phyloP scores from a whole-genome alignment of 2,888 invertebrate genomes.

The Harpagoxenus sublaevis region DNA sequence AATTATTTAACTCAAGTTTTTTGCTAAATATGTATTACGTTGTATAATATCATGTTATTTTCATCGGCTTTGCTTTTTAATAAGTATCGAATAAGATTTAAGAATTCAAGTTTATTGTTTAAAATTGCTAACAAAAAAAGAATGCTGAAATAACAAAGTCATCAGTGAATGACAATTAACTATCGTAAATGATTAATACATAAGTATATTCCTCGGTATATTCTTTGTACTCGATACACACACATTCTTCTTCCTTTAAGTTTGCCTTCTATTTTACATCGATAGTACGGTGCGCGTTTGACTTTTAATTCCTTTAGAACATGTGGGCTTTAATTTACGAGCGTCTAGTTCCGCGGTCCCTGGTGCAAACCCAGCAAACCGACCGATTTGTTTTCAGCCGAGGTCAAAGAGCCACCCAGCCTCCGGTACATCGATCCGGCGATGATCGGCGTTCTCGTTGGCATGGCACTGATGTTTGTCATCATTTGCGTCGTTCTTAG shows the following conservation, averaged over 20 bases:
- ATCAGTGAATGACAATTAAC: not conserved
- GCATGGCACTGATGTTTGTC: conserved; percentile 97
- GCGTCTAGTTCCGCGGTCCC: conserved; percentile 45
- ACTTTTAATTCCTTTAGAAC: not conserved
- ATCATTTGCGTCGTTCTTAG: conserved; percentile 97
- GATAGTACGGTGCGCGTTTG: not conserved
- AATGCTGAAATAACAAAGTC: not conserved
- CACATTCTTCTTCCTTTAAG: not conserved
- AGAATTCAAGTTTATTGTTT: not conserved
- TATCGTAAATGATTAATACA: not conserved
- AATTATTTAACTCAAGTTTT: not conserved
- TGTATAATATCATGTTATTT: not conserved
- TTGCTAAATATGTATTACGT: not conserved
- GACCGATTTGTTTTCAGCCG: conserved; percentile 83
- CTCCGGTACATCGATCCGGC: conserved; percentile 93
- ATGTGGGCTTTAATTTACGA: conserved; percentile 46
- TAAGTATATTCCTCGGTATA: too few species aligned
- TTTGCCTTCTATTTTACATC: not conserved
- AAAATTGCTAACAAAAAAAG: not conserved
- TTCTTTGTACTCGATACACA: not conserved
- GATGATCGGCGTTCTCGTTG: conserved; percentile 96
- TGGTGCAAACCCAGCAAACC: conserved; percentile 26
- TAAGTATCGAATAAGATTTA: not conserved
- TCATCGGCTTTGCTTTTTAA: not conserved
- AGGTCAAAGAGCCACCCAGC: conserved; percentile 88